Evolutionary conservation across 1,140 invertebrate species (phyloP), one percentile per base, ranked within the genome.

Genomic region (Ptiloglossa arizonensis): DNA sequence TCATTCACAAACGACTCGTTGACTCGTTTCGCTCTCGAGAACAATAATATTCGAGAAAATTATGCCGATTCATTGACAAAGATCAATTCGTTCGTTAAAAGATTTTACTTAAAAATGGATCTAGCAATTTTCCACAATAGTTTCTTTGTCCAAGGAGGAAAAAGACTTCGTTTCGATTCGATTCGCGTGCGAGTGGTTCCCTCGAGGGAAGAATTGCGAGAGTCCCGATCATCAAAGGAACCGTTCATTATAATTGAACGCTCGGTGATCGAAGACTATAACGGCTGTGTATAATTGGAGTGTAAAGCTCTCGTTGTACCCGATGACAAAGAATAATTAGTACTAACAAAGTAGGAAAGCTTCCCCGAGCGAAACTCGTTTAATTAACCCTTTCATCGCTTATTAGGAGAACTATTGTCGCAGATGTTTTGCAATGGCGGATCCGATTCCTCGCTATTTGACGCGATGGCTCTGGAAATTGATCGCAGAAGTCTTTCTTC

Each of bases 171-270:
- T 44, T n/a, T 15, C 27, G 63, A 50, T 48, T 50, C 27, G 24
- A 50, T 24, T 24, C 13, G 17, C 27, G 44, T 32, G 4, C 24
- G 22, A 13, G 29, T 15, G 19, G 19, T 19, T 22, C 57, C 32
- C 29, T 48, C 13, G 22, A 46, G 60, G 35, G 35, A 35, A n/a
- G 22, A 64, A 73, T 64, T 64, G 32, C 32, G 13, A 8, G 44
- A 38, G 24, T 72, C 29, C 9, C 22, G 46, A 32, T 64, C 60
- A 46, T 64, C 70, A 73, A 73, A 73, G 46, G 70, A 11, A 5
- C 17, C 46, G 70, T 73, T 73, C 70, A 63, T 73, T 73, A 73
- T 73, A 73, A 73, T 64, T 73, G 46, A 52, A 73, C 70, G 70
- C 32, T 64, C 70, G 19, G 8, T 73, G 70, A 73, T 73, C 70